A percentile compares a stretch with the other conserved stretches of the same genome.
Evolutionary conservation across 2,888 invertebrate species (phyloP).

Genomic region (Dichetophora obliterata): DNA sequence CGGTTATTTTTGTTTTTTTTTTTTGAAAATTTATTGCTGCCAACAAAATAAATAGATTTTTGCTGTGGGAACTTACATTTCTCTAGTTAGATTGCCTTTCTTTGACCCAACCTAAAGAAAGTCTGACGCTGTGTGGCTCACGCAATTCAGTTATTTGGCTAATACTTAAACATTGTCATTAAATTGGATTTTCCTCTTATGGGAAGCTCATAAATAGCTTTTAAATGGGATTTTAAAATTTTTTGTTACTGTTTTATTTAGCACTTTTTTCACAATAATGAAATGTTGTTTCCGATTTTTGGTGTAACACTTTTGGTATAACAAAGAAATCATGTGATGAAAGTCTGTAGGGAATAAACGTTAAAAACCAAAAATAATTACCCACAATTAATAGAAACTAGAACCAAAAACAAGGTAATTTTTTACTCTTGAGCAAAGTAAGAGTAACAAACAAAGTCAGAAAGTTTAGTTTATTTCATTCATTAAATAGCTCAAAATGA

Average conservation of each 20-base stretch:
- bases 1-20: background rate
- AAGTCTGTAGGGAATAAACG: too few species aligned
- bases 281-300: constrained; percentile 3
- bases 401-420: too few species aligned
- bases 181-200: background rate
- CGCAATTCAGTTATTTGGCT: constrained; percentile 16
- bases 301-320: background rate
- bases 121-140: background rate
- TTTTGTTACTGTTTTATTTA: background rate
- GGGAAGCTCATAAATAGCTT: constrained; percentile 7
- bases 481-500: too few species aligned
- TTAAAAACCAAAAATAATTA: too few species aligned
- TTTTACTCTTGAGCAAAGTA: too few species aligned
- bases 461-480: too few species aligned
- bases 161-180: constrained; percentile 22
- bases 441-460: too few species aligned
- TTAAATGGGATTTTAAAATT: background rate
- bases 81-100: background rate
- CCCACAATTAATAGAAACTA: too few species aligned
- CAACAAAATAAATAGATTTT: background rate
- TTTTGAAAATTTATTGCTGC: background rate
- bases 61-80: constrained; percentile 20
- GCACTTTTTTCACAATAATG: background rate
- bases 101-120: background rate
- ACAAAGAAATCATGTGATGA: background rate